These are phyloP conservation scores for Clarias platycephalus DNA, from an alignment of 2,797 vertebrate species.

Conservation along the genomic window DNA sequence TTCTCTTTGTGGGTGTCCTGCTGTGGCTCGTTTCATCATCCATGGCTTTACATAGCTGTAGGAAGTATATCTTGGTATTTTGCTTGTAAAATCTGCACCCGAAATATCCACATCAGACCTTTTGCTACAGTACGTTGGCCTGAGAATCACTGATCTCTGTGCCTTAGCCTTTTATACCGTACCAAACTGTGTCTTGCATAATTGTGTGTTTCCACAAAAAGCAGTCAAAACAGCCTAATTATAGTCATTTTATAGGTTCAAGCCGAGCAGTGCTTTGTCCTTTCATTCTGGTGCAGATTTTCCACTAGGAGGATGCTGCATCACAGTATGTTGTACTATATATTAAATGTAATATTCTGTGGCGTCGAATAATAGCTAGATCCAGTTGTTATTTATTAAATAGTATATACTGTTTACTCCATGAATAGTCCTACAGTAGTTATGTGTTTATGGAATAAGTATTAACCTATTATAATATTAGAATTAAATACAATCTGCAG, in stretches of 20 bases:
- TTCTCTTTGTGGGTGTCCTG: conserved; percentile 3
- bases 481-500: too few relatives aligned
- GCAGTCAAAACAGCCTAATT: not conserved
- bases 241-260: not conserved
- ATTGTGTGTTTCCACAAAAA: conserved; percentile 11
- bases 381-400: not conserved
- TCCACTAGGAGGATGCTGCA: not conserved
- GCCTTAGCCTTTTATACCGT: conserved; percentile 1
- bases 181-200: conserved; percentile 8
- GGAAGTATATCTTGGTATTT: not conserved
- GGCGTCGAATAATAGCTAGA: not conserved
- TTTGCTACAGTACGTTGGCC: not conserved
- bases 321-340: conserved; percentile 1
- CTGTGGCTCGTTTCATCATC: conserved; percentile 5
- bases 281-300: conserved; percentile 4
- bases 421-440: not conserved
- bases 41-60: conserved; percentile 10
- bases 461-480: not conserved
- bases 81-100: not conserved
- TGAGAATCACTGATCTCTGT: conserved; percentile 3
- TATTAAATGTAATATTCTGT: not conserved
- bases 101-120: not conserved
- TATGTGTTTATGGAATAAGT: not conserved
- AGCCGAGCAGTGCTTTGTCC: not conserved
- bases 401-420: not conserved